Percentiles rank a stretch among this genome's conserved stretches.
These are phyloP conservation scores for Cotesia glomerata DNA, from an alignment of 1,140 invertebrate genomes.

Conservation along the genomic window DNA sequence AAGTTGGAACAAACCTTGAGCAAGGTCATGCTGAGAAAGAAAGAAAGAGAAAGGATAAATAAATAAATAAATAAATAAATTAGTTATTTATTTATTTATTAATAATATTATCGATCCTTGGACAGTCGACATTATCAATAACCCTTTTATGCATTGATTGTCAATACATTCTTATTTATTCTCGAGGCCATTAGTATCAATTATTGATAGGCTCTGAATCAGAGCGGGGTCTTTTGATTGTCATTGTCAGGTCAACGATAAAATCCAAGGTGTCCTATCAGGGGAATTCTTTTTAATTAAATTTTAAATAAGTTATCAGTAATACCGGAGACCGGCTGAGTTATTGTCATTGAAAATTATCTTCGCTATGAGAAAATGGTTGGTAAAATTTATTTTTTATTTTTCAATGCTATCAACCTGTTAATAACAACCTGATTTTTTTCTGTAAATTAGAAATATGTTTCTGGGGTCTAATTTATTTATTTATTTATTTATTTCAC, in stretches of 20 bases:
- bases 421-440: too few species aligned
- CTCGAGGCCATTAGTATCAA: background rate
- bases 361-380: background rate
- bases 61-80: background rate
- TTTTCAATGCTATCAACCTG: too few species aligned
- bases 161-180: background rate
- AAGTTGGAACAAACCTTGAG: background rate
- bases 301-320: background rate
- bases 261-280: conserved; percentile 12
- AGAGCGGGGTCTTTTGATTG: conserved; percentile 21
- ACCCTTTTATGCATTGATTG: background rate
- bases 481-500: too few species aligned
- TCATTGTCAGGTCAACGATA: conserved; percentile 22
- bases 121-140: background rate
- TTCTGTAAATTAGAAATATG: too few species aligned
- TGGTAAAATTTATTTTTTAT: background rate
- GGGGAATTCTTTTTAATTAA: background rate
- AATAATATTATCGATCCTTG: background rate
- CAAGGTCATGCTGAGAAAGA: background rate
- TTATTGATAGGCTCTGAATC: conserved; percentile 13
- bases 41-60: background rate
- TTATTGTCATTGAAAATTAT: background rate
- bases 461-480: too few species aligned
- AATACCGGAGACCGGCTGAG: background rate
- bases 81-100: background rate